Percentiles rank a stretch among this genome's conserved stretches.
phyloP scores from a whole-genome alignment of 2,888 invertebrate species.

The Philonicus albiceps region DNA sequence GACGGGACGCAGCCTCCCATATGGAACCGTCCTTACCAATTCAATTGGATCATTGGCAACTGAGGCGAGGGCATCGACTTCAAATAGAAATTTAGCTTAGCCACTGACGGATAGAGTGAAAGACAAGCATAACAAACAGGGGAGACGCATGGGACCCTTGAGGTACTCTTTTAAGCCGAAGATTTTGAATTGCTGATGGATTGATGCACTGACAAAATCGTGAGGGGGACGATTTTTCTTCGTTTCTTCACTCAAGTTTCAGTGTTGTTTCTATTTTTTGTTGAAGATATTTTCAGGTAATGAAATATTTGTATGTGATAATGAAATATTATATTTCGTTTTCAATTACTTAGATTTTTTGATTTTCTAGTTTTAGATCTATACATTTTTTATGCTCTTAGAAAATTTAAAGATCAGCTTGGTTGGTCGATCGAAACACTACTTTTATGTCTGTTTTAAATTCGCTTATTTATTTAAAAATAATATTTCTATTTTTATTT shows the following conservation, averaged over 20 bases:
- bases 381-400: too few species aligned
- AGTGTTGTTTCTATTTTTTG: not conserved
- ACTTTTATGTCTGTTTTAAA: too few species aligned
- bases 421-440: too few species aligned
- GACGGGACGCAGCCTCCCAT: not conserved
- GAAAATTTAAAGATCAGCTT: too few species aligned
- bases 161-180: not conserved
- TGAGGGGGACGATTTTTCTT: not conserved
- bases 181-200: conserved; percentile 10
- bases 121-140: conserved; percentile 23
- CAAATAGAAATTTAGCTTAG: not conserved
- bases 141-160: conserved; percentile 34
- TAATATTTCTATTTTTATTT: too few species aligned
- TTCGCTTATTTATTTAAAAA: too few species aligned
- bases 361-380: too few species aligned
- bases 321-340: not conserved
- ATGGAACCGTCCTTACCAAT: not conserved
- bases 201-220: conserved; percentile 22
- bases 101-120: not conserved
- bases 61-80: conserved; percentile 19
- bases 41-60: conserved; percentile 20
- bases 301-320: too few species aligned
- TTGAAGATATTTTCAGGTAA: not conserved
- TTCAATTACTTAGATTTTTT: too few species aligned
- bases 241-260: not conserved